phyloP scores from a whole-genome alignment of 2,888 invertebrate species.

The Melanophora roralis region DNA sequence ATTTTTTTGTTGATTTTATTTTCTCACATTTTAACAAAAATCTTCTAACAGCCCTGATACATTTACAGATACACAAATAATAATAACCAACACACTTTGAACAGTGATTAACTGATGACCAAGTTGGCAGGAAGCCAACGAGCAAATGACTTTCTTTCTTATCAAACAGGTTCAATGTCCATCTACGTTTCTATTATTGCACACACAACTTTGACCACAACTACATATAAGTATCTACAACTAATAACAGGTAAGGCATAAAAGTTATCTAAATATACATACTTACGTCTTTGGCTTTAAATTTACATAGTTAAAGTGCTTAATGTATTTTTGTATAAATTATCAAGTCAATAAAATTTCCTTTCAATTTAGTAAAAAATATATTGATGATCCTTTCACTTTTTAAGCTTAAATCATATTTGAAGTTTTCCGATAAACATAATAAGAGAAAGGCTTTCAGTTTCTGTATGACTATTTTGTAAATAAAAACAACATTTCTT shows the following conservation, averaged over 20 bases:
- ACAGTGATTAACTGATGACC: constrained; percentile 41
- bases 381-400: no score
- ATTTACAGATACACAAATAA: background rate
- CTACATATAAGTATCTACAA: background rate
- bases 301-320: no score
- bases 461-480: no score
- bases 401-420: no score
- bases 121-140: constrained; percentile 61
- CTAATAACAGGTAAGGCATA: background rate
- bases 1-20: constrained; percentile 13
- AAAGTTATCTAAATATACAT: background rate
- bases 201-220: background rate
- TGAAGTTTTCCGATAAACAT: no score
- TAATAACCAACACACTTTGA: constrained; percentile 28
- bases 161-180: constrained; percentile 60
- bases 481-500: no score
- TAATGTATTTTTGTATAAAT: no score
- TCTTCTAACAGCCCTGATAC: constrained; percentile 16
- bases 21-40: constrained; percentile 20
- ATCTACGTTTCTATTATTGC: constrained; percentile 29
- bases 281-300: no score
- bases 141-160: constrained; percentile 62
- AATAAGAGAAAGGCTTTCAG: no score
- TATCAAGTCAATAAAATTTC: no score
- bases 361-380: no score